Evolutionary conservation across 2,888 invertebrate species (phyloP), one percentile per base, ranked within the genome.

Genomic region (Andrena hattorfiana): DNA sequence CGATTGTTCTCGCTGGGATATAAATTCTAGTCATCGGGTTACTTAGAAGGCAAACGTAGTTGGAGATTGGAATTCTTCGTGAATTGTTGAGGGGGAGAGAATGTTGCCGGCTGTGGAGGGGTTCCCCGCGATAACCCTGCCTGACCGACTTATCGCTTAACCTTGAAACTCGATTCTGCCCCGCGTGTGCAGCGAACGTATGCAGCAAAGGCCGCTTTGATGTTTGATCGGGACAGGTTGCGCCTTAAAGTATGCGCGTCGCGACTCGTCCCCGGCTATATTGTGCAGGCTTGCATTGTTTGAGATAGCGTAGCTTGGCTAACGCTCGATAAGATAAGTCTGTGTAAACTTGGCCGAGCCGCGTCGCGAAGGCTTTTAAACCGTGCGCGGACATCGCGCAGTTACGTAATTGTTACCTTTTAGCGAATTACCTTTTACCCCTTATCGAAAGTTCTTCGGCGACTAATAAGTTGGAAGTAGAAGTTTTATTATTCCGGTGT

Each of bases 71-170:
- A 28, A 16, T 26, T 68, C 30, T n/a, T 10, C 10, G 2, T 2
- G 23, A 60, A 64, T 28, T 8, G 48, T 32, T 66, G 23, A 56
- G n/a, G 72, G 13, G 42, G 35, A 30, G 32, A 51, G 48, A 69
- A 68, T 56, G 49, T 51, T 28, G 10, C 35, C 69, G 42, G 56
- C 26, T 56, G 63, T 0, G 13, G 66, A 28, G 66, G 64, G 64
- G 51, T 77, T 76, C 56, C 32, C 56, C 26, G 69, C 64, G 88
- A 88, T 88, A 88, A 89, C 81, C 77, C 74, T 81, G 63, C 83
- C 85, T 80, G 79, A 87, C 85, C 83, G 84, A 83, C 77, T 88
- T 88, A 87, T 88, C 87, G 26, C 64, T 62, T 78, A 75, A 78
- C 88, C 88, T 89, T 88, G 88, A 83, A 74, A 77, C 77, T 49